Percentiles rank a stretch among this genome's conserved stretches.
These are phyloP conservation scores for Tethya wilhelma DNA, from an alignment of 37 sponge, comb jelly and placozoan genomes.

Conservation along the genomic window DNA sequence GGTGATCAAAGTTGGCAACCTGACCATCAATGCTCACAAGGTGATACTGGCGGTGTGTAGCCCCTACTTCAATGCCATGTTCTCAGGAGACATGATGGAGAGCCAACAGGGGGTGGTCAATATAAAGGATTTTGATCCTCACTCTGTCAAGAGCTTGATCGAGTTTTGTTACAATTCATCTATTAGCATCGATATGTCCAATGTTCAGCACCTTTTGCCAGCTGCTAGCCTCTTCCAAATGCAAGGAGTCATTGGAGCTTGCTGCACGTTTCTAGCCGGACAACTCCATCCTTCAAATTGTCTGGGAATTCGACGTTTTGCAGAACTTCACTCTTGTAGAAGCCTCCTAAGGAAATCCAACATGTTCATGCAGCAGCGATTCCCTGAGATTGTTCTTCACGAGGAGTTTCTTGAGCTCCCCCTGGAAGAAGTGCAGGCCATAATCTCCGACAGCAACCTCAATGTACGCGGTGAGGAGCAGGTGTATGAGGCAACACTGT, in stretches of 20 bases:
- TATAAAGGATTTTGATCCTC: constrained; percentile 45
- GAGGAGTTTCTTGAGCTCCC: constrained; percentile 66
- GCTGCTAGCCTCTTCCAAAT: constrained; percentile 61
- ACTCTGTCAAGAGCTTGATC: constrained; percentile 43
- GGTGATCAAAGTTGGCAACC: constrained; percentile 57
- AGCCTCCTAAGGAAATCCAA: constrained; percentile 53
- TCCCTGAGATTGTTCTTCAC: constrained; percentile 77
- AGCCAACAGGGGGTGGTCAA: constrained; percentile 46
- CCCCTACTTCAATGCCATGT: constrained; percentile 96
- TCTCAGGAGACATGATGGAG: constrained; percentile 78
- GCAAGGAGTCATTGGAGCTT: constrained; percentile 62
- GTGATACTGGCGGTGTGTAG: constrained; percentile 85
- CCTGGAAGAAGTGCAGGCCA: constrained; percentile 37
- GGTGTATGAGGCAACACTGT: constrained; percentile 75
- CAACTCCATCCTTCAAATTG: constrained; percentile 78
- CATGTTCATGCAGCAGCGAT: constrained; percentile 73
- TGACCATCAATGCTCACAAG: constrained; percentile 72
- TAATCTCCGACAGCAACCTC: constrained; percentile 67
- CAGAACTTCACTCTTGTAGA: constrained; percentile 46
- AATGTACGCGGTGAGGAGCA: constrained; percentile 81
- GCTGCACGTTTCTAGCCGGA: constrained; percentile 61
- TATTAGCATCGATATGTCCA: constrained; percentile 35
- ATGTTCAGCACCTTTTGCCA: constrained; percentile 60
- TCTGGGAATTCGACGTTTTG: constrained; percentile 66
- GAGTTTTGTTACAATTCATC: constrained; percentile 59